Evolutionary conservation across 2,888 invertebrate species (phyloP), one percentile per base, ranked within the genome.

Genomic region (Dryomyza anilis): DNA sequence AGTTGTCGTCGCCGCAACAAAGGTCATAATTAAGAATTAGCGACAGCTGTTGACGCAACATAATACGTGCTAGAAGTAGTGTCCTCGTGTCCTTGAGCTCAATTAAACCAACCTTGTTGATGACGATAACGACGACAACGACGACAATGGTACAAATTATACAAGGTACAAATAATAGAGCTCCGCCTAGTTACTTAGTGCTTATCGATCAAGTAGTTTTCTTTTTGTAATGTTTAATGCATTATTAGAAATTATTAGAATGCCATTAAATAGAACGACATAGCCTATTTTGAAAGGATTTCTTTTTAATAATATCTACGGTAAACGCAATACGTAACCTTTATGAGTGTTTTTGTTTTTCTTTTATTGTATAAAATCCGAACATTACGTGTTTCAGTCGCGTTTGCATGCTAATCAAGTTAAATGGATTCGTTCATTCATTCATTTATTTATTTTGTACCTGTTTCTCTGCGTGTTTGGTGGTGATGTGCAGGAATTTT

Each of bases 401-500:
- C 46, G 58, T 27, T 58, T 43, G 58, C 58, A 27, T 58, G 45
- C 19, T 46, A 58, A 58, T 58, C 58, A 45, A 46, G 46, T 29
- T 45, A 46, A 58, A 58, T 46, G 45, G 30, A 46, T 45, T 33
- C 36, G n/a, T n/a, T n/a, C n/a, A n/a, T n/a, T n/a, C n/a, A n/a
- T n/a, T n/a, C n/a, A n/a, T n/a, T n/a, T n/a, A n/a, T n/a, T n/a
- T n/a, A n/a, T n/a, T n/a, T n/a, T n/a, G n/a, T 39, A 39, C 39
- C 39, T 56, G 14, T 21, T 29, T 3, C 2, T 7, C 6, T 43
- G 43, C 43, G 16, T 16, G n/a, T 6, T 43, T n/a, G 14, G 14
- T 16, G 43, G n/a, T 43, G 36, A 46, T 8, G 58, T 30, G n/a
- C 19, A n/a, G 29, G 25, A 10, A 2, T 10, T 8, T 12, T 36